Evolutionary conservation across 1,140 invertebrate genomes (phyloP), one percentile per base, ranked within the genome.

Genomic region (Hormaphis cornu): DNA sequence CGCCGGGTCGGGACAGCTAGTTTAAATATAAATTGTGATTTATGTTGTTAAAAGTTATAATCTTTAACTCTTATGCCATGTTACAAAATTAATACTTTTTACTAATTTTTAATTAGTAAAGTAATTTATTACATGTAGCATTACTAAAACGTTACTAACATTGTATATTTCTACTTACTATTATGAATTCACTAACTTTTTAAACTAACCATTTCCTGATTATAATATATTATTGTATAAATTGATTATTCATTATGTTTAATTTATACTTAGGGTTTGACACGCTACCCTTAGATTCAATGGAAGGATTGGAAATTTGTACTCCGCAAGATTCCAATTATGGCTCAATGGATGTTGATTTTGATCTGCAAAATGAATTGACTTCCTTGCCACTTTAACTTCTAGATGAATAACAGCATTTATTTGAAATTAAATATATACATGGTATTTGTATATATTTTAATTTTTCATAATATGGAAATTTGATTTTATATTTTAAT

Each of bases 231-330:
- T n/a, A n/a, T n/a, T n/a, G n/a, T n/a, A n/a, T n/a, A n/a, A n/a
- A n/a, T n/a, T n/a, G n/a, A n/a, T 18, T 58, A 40, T 40, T 58
- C 37, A 10, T 33, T 14, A 24, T 40, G 1, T 58, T 40, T 58
- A n/a, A n/a, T 52, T 7, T 9, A 52, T 54, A 5, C 52, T n/a
- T 81, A 92, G 92, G 91, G 83, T 95, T 93, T 89, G 92, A 95
- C 85, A 89, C 92, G 86, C 87, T 95, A 85, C 93, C 92, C 85
- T 89, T 95, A 89, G 91, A 94, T 82, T 91, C 90, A 71, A 93
- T 95, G 90, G 91, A 95, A 84, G 91, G 91, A 73, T 82, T 96
- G 74, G 92, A 95, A 76, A 89, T 95, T 76, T 91, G 89, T 74
- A 86, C 85, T 73, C 84, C 84, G 20, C 82, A 83, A 72, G 79